A percentile compares a stretch with the other conserved stretches of the same genome.
Conservation (phyloP, 2,113 vertebrate species). For the Bubalus kerabau region DNA sequence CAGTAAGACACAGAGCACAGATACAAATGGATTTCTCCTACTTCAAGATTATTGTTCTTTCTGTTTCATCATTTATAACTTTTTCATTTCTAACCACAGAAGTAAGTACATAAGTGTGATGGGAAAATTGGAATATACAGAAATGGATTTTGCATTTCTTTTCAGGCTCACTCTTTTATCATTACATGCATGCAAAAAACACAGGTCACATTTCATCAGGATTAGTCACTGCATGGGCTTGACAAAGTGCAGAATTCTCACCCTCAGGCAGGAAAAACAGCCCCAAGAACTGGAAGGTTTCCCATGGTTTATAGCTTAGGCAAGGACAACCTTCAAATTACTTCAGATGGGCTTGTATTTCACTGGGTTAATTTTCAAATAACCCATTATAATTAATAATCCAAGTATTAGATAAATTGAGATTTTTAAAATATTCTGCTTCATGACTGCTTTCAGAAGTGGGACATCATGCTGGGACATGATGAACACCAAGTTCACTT, state of each 20-base stretch:
- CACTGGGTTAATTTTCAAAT: conserved; percentile 5
- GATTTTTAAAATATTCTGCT: neutral
- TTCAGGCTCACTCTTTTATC: neutral
- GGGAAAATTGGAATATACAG: neutral
- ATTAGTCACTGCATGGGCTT: neutral
- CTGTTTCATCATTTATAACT: neutral
- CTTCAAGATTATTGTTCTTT: neutral
- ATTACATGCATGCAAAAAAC: neutral
- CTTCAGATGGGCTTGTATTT: neutral
- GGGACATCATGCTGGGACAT: neutral
- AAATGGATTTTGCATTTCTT: neutral
- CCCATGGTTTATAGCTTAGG: neutral
- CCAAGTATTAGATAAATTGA: neutral
- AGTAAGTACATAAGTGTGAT: neutral
- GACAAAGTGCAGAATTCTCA: neutral
- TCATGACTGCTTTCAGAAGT: neutral
- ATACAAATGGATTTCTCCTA: neutral
- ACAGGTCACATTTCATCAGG: neutral
- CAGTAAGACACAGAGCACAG: neutral
- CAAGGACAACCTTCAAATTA: neutral
- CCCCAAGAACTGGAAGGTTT: conserved; percentile 10
- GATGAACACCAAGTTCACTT: neutral
- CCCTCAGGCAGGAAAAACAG: conserved; percentile 1
- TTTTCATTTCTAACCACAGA: neutral
- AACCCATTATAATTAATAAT: neutral